Base-by-base conservation (phyloP, 2,888 invertebrate genomes). In the Emmelina monodactyla region DNA sequence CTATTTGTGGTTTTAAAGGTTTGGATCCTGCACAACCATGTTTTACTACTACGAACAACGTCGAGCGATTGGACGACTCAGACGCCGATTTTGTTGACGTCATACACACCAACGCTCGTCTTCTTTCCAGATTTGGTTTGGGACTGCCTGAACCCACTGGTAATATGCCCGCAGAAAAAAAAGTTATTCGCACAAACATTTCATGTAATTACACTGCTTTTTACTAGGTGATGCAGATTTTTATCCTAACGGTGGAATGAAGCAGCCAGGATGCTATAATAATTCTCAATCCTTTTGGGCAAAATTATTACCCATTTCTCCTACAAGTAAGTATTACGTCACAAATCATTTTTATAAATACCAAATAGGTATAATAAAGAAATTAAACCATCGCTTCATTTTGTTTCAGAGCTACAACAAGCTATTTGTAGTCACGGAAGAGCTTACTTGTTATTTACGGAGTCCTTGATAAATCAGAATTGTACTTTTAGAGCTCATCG, bases 201-300 rank as follows among this genome's bases (percentile, higher is more conserved):
- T n/a, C n/a, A n/a, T 4, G 29, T 12, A 29, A 29, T 29, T 14
- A 13, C 11, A n/a, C 13, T 29, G 12, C 14, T 3, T 31, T 22
- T 32, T 52, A 50, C 22, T 38, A 84, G 84, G 84, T 32, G 72
- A 87, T 44, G 80, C 85, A 2, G 88, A 88, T 53, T 87, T 87
- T 51, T 88, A 87, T 56, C 84, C 87, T 1, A 88, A 88, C 40
- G 88, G 88, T 1, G 88, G 88, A 1, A 73, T 82, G 63, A 68
- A 68, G 32, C 88, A 88, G 50, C 87, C 87, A 0, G 88, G 87
- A 0, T 88, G 88, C 47, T 33, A 44, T 4, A 68, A 62, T 28
- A 42, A 47, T 2, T 55, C 58, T 2, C 55, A 49, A 7, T 65
- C 73, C 0, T 43, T 71, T 1, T 63, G 66, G 53, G 55, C 70